Base-by-base conservation (phyloP, 2,888 invertebrate species). In the Hypercompe scribonia region DNA sequence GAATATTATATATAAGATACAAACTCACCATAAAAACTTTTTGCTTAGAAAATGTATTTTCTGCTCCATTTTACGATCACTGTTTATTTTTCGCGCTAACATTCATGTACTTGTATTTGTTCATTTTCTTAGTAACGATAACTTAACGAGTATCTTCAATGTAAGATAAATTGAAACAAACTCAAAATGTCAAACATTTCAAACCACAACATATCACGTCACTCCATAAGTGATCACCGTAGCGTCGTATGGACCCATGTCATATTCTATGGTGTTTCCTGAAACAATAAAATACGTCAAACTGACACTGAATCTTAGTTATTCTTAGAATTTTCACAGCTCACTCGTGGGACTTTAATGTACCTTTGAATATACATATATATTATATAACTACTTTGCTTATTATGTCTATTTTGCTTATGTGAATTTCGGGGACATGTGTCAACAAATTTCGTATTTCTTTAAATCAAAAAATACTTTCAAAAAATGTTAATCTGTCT, bases 11-110 rank as follows among this genome's bases (percentile, higher is more conserved):
- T 11, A 68, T 36, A 36, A 24, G 24, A 63, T 42, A 64, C 11
- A 61, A 68, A 69, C 93, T 92, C 82, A 93, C 94, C 93, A 92
- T 86, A 93, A 86, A 78, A 90, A 84, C 78, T 86, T 88, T 81
- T 87, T 84, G 87, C 87, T 87, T 72, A 84, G 77, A 79, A 84
- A 81, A 77, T 82, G 67, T 83, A 75, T 87, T 84, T 86, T 88
- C 81, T 86, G 89, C 88, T 89, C 94, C 94, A 94, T 95, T 87
- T 90, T 93, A 86, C 83, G 73, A 78, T 88, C 87, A 90, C 86
- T 84, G 75, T 84, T 73, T 76, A 81, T 72, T 83, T 84, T 83
- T 84, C 79, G 79, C 76, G 75, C 74, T 74, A 81, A 77, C 82
- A 78, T 86, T 80, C 73, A 75, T 85, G 74, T 82, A 75, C 82